These are phyloP conservation scores for Eilema sororculum DNA, from an alignment of 2,888 invertebrate genomes.

Conservation along the genomic window DNA sequence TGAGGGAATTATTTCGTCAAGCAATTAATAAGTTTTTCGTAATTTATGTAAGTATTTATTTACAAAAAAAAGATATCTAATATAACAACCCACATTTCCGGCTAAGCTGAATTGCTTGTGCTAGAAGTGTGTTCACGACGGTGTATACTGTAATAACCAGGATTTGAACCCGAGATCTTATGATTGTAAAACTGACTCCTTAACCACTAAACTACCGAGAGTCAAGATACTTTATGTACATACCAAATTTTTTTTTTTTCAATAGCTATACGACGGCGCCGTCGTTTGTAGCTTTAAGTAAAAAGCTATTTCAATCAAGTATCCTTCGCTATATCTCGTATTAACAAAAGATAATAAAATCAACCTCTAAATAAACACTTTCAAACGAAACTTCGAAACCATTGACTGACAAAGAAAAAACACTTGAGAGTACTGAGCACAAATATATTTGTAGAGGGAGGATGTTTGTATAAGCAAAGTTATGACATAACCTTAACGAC, in stretches of 20 bases:
- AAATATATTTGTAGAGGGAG: slow-evolving; percentile 28
- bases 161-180: neutral
- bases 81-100: too few species aligned
- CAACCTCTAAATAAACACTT: slow-evolving; percentile 11
- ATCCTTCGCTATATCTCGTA: neutral
- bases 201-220: neutral
- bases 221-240: neutral
- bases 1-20: neutral
- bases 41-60: too few species aligned
- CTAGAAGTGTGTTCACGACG: too few species aligned
- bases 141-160: neutral
- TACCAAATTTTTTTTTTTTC: neutral
- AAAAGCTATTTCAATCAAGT: slow-evolving; percentile 7
- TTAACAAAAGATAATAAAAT: neutral
- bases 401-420: slow-evolving; percentile 17
- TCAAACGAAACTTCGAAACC: slow-evolving; percentile 7
- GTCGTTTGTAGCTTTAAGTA: neutral
- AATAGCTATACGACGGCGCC: neutral
- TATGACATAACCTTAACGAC: neutral
- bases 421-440: slow-evolving; percentile 26
- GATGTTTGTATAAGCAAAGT: slow-evolving; percentile 19
- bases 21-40: neutral
- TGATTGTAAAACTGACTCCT: neutral
- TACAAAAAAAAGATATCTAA: too few species aligned
- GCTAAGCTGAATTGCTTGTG: too few species aligned